Conservation (phyloP, 2,888 invertebrate species). For the Nysson spinosus region DNA sequence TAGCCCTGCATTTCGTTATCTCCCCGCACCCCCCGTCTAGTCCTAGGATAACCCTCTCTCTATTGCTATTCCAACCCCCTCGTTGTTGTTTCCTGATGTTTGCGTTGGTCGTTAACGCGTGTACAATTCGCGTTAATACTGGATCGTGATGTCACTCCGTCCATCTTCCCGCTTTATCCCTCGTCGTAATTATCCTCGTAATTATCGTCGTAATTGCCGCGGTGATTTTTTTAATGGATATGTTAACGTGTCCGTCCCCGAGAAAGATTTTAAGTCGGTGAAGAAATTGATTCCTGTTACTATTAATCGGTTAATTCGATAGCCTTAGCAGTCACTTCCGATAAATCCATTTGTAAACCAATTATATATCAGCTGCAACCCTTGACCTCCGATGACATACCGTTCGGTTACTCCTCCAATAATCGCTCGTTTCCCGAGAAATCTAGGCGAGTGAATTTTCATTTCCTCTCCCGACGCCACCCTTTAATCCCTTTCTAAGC, state of each 20-base stretch:
- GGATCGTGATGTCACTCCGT: conserved; percentile 36
- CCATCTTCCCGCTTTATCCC: conserved; percentile 11
- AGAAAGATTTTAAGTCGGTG: too few relatives aligned
- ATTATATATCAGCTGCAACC: conserved; percentile 33
- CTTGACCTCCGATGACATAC: conserved; percentile 10
- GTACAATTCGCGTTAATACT: conserved; percentile 30
- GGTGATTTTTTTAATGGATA: not conserved
- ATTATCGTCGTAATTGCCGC: too few relatives aligned
- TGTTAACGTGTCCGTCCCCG: too few relatives aligned
- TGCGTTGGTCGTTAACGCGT: conserved; percentile 26
- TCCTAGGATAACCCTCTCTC: not conserved
- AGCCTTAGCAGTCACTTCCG: conserved; percentile 52
- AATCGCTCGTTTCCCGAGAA: conserved; percentile 56
- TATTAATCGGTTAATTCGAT: conserved; percentile 37
- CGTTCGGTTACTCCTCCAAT: conserved; percentile 46
- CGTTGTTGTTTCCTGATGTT: conserved; percentile 31
- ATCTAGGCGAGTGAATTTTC: conserved; percentile 58
- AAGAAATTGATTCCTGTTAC: too few relatives aligned
- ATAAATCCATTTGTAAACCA: conserved; percentile 52
- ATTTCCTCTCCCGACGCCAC: conserved; percentile 49
- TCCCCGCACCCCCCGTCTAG: conserved; percentile 15
- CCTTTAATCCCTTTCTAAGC: conserved; percentile 22
- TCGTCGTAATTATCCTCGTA: too few relatives aligned
- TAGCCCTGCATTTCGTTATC: conserved; percentile 34
- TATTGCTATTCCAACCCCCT: not conserved